Base-by-base conservation (phyloP, 53 echinoderm and acorn worm genomes). In the Arbacia lixula region DNA sequence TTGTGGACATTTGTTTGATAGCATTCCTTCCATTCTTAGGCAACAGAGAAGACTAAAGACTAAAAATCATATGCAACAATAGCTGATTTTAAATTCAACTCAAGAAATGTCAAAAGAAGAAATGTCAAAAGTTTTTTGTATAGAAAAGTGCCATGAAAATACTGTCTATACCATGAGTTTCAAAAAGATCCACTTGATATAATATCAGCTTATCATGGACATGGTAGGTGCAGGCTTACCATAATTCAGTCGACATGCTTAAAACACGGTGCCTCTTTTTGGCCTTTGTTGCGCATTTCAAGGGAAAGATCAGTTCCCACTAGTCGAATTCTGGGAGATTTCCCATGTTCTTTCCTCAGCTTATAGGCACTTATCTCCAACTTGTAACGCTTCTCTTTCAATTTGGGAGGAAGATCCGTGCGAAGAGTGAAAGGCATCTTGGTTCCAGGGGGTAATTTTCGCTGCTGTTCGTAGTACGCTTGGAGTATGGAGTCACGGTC, bases 321-420 rank as follows among this genome's bases (percentile, higher is more conserved):
- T 1, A 69, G 43, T 0, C 69, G 69, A 43, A 69, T 69, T 22
- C 69, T 39, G 10, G 69, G 38, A 6, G 69, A 43, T 26, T 69
- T 69, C 0, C 43, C 69, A 12, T 69, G 43, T 69, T 41, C 41
- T 12, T 69, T 69, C 40, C 69, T 39, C 1, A 41, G 24, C 69
- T 43, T 42, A 11, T 69, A 69, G 2, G 69, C 69, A 41, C 40
- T 27, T 27, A 25, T 69, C 43, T 69, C 71, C 36, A 43, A n/a
- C 1, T 43, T 22, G n/a, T 69, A 69, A 27, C 71, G 71, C 24
- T 69, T 69, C 43, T 24, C 71, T 3, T 40, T 69, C 11, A 69
- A 27, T 69, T 43, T 43, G 28, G 71, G 71, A 5, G 71, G 71
- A 69, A 69, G 71, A 69, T 69, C 71, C 28, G 71, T 69, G 25